Evolutionary conservation across 2,888 invertebrate species (phyloP), one percentile per base, ranked within the genome.

Genomic region (Dorcus hopei): DNA sequence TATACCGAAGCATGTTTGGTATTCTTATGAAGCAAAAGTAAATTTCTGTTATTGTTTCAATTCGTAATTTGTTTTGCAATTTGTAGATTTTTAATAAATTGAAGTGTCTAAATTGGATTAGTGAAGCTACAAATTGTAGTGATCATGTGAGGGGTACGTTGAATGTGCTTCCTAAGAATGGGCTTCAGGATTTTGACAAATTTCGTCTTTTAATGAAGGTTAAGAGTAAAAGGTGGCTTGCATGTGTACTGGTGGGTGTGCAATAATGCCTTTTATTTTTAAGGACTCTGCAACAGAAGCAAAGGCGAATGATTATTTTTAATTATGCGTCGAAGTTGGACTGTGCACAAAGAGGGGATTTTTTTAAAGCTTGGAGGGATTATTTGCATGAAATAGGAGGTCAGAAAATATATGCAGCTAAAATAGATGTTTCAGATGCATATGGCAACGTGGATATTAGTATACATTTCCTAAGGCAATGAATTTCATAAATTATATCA

Each of bases 381-480:
- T 63, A 54, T 45, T 39, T 47, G 9, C 3, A n/a, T 2, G 8
- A 7, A 9, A 38, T 39, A 9, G 9, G 38, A 9, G 43, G 45
- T 14, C 8, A 48, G 23, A 42, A 56, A 7, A 52, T 61, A 19
- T 63, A 53, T 50, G 61, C 54, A 9, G 53, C 49, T 3, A 63
- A 63, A 52, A 19, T 63, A 49, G 63, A 63, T 47, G 33, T 63
- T n/a, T 39, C 47, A 9, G 63, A 63, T 47, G 63, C 63, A 6
- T 63, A 59, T 54, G 63, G 63, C 38, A 63, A 57, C 26, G 48
- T 61, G 4, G 42, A 63, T 23, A 63, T 61, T 16, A 33, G 63
- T 61, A 54, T 52, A 9, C 11, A 19, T 53, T 42, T 8, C 14
- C 9, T 26, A 26, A 19, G 38, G 9, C 6, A 38, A 38, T 16